These are phyloP conservation scores for Desmodus rotundus DNA, from an alignment of 2,113 vertebrate genomes.

Conservation along the genomic window DNA sequence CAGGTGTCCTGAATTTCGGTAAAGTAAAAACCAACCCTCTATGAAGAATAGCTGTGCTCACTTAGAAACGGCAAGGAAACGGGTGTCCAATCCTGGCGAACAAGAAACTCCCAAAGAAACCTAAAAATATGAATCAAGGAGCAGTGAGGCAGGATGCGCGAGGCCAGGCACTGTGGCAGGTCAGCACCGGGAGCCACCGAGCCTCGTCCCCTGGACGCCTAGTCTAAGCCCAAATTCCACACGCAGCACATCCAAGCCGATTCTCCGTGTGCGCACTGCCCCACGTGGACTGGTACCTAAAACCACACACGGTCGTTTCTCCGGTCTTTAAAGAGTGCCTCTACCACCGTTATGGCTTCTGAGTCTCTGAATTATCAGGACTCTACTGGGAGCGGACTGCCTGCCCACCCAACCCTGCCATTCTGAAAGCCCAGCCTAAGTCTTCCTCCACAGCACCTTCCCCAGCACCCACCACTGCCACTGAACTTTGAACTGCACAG, in stretches of 20 bases:
- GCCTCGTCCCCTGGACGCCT: neutral
- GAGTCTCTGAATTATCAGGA: neutral
- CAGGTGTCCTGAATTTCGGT: constrained; percentile 57
- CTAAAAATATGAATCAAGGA: neutral
- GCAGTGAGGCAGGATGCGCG: neutral
- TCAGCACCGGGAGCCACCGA: neutral
- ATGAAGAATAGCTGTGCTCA: neutral
- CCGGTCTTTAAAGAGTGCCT: neutral
- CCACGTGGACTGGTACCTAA: neutral
- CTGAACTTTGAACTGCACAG: neutral
- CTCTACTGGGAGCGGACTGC: fast-evolving
- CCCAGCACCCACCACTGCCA: neutral
- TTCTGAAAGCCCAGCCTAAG: neutral
- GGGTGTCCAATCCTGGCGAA: neutral
- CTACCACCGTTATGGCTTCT: neutral
- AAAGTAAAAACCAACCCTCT: constrained; percentile 31
- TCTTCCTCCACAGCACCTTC: neutral
- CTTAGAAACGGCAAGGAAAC: neutral
- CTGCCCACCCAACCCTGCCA: neutral
- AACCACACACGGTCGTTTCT: neutral
- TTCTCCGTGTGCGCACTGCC: neutral
- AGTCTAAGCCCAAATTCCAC: neutral
- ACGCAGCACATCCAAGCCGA: neutral
- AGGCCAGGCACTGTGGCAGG: neutral
- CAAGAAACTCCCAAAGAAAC: neutral